Conservation (phyloP, 1,140 invertebrate genomes). For the Lepidurus packardi region DNA sequence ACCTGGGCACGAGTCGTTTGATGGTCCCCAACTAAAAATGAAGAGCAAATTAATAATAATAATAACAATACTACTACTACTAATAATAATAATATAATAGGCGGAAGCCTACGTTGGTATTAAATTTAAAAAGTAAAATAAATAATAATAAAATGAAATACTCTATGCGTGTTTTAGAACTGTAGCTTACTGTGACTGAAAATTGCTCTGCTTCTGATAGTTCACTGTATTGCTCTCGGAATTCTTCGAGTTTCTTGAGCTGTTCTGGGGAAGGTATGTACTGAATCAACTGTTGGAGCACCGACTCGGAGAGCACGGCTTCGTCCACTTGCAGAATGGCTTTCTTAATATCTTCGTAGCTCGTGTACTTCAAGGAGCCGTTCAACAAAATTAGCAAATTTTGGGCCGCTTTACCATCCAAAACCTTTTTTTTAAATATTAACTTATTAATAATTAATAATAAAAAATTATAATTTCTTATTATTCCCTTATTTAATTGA, state of each 20-base stretch:
- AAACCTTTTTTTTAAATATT: constrained; percentile 49
- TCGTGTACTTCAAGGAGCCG: constrained; percentile 82
- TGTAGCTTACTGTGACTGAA: constrained; percentile 70
- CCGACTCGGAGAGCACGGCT: constrained; percentile 67
- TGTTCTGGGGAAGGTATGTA: constrained; percentile 86
- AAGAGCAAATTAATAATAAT: neutral
- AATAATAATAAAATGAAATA: too few species aligned
- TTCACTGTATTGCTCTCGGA: constrained; percentile 70
- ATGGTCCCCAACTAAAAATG: constrained; percentile 63
- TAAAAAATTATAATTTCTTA: neutral
- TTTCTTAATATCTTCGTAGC: constrained; percentile 74
- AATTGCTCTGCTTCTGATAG: constrained; percentile 92
- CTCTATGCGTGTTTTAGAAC: neutral
- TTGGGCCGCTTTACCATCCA: constrained; percentile 88
- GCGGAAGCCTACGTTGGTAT: too few species aligned
- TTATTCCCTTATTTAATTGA: neutral
- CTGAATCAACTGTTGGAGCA: constrained; percentile 76
- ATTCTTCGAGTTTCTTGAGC: constrained; percentile 70
- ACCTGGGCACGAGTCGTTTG: constrained; percentile 76
- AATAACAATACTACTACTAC: neutral
- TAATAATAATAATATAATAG: neutral
- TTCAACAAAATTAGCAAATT: constrained; percentile 88
- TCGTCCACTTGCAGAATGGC: constrained; percentile 82
- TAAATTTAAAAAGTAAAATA: neutral
- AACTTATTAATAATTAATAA: neutral